These are phyloP conservation scores for Entomyzon cyanotis DNA, from an alignment of 2,113 vertebrate species.

Conservation along the genomic window DNA sequence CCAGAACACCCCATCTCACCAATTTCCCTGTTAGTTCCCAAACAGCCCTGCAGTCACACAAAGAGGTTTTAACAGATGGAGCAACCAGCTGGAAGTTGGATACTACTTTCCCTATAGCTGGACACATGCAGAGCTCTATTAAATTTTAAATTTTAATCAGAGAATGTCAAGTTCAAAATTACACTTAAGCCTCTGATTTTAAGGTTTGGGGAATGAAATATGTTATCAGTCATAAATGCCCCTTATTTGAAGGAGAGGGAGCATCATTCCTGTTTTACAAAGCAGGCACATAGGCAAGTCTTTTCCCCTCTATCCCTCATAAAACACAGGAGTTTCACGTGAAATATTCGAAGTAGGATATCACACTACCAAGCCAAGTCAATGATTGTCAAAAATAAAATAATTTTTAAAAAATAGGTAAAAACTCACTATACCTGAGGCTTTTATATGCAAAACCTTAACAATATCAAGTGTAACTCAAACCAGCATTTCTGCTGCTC, in stretches of 20 bases:
- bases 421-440: not conserved
- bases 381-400: conserved; percentile 19
- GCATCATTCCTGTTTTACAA: not conserved
- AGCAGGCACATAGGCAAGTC: not conserved
- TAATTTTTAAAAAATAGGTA: not conserved
- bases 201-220: not conserved
- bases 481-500: not conserved
- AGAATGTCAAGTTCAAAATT: conserved; percentile 4
- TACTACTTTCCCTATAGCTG: not conserved
- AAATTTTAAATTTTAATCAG: conserved; percentile 58
- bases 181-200: not conserved
- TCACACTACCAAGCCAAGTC: not conserved
- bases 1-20: not conserved
- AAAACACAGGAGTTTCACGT: not conserved
- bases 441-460: not conserved
- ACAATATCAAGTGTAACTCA: not conserved
- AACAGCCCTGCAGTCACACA: not conserved
- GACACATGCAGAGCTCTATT: conserved; percentile 42
- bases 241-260: not conserved
- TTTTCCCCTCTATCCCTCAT: not conserved
- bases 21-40: not conserved
- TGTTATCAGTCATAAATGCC: not conserved
- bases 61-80: not conserved
- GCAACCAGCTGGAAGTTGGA: conserved; percentile 13
- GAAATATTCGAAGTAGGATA: not conserved